A percentile compares a stretch with the other conserved stretches of the same genome.
Conservation (phyloP, 2,888 invertebrate genomes). For the Ormyrus rosae region DNA sequence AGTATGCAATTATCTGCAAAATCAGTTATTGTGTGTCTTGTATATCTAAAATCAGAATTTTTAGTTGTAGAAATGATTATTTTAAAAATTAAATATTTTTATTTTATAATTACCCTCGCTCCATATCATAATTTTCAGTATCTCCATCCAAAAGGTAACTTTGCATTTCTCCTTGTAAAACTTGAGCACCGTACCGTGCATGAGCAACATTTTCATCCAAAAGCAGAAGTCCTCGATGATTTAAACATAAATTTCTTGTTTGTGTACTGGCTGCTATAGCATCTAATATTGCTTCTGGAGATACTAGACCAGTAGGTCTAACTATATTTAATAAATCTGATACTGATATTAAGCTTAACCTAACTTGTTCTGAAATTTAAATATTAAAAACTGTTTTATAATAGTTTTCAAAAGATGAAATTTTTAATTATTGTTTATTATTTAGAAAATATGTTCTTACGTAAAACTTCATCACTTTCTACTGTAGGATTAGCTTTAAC, state of each 20-base stretch:
- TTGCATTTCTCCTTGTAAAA: conserved; percentile 93
- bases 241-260: conserved; percentile 86
- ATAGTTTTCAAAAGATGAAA: conserved; percentile 12
- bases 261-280: conserved; percentile 93
- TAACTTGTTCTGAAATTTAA: conserved; percentile 72
- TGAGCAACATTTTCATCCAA: conserved; percentile 96
- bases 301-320: conserved; percentile 89
- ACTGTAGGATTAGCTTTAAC: conserved; percentile 85
- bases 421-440: not conserved
- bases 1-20: conserved; percentile 88
- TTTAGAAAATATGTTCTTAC: conserved; percentile 58
- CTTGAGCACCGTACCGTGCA: conserved; percentile 87
- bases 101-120: conserved; percentile 81
- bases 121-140: conserved; percentile 91
- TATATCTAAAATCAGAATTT: conserved; percentile 79
- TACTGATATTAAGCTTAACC: conserved; percentile 92
- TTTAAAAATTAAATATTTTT: conserved; percentile 12
- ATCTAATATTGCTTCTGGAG: conserved; percentile 93
- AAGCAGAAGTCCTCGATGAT: conserved; percentile 90
- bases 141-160: conserved; percentile 94
- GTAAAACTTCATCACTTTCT: conserved; percentile 70
- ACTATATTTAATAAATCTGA: conserved; percentile 93
- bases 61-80: conserved; percentile 5
- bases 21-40: conserved; percentile 90
- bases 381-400: conserved; percentile 67